Evolutionary conservation across 2,888 invertebrate genomes (phyloP).

Genomic region (Stenichneumon culpator): DNA sequence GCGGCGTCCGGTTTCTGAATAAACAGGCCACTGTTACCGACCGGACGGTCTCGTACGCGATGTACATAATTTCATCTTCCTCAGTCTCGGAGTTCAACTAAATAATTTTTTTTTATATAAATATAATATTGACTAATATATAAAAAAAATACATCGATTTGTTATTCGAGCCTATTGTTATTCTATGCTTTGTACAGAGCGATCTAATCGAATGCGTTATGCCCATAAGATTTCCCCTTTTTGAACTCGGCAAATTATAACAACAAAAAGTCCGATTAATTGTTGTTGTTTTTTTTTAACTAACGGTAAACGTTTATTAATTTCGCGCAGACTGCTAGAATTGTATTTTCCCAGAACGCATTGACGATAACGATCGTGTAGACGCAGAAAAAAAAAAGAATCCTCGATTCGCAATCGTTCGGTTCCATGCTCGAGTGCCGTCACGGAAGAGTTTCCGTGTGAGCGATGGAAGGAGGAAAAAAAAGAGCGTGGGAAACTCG

Average conservation of each 20-base stretch:
- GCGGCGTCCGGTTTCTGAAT: slow-evolving; percentile 70
- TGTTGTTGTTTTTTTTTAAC: slow-evolving; percentile 3
- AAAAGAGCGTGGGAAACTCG: slow-evolving; percentile 72
- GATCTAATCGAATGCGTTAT: slow-evolving; percentile 36
- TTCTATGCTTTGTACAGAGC: slow-evolving; percentile 1
- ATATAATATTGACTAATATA: slow-evolving; percentile 23
- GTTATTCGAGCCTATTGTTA: background rate
- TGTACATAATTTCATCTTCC: slow-evolving; percentile 40
- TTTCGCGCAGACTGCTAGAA: background rate
- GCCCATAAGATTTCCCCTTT: background rate
- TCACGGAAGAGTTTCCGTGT: background rate
- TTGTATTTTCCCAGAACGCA: background rate
- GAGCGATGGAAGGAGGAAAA: slow-evolving; percentile 4
- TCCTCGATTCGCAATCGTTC: slow-evolving; percentile 21
- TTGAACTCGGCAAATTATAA: background rate
- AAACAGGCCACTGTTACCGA: slow-evolving; percentile 70
- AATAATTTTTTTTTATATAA: slow-evolving; percentile 6
- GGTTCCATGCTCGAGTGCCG: background rate
- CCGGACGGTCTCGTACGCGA: slow-evolving; percentile 38
- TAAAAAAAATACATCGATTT: slow-evolving; percentile 32
- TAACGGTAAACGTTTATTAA: background rate
- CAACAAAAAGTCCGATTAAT: background rate
- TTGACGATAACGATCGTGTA: background rate
- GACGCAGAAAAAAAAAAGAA: background rate
- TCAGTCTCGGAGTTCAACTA: slow-evolving; percentile 14